A percentile compares a stretch with the other conserved stretches of the same genome.
phyloP scores from a whole-genome alignment of 2,113 vertebrate species.

The Gnathochromis pfefferi region DNA sequence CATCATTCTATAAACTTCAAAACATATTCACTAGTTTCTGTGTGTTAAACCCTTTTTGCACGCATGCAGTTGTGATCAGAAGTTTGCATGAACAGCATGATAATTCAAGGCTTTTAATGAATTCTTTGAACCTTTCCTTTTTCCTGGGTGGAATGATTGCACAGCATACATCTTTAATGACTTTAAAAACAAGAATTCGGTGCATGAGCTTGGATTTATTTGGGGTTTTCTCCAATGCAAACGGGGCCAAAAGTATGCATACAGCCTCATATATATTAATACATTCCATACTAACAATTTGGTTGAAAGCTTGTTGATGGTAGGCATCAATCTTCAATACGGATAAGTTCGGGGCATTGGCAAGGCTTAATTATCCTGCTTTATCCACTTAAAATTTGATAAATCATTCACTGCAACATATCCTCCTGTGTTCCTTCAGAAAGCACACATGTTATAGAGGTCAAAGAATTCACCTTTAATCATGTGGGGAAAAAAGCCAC shows the following conservation, averaged over 20 bases:
- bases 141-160: not conserved
- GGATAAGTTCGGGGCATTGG: fast-evolving
- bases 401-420: fast-evolving
- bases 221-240: fast-evolving
- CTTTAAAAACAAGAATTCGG: not conserved
- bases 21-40: not conserved
- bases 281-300: not conserved
- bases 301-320: not conserved
- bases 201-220: not conserved
- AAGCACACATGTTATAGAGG: fast-evolving
- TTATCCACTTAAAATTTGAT: not conserved
- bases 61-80: not conserved
- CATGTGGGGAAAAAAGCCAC: fast-evolving
- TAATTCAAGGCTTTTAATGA: not conserved
- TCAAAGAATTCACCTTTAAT: not conserved
- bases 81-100: not conserved
- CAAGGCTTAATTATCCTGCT: not conserved
- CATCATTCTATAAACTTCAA: not conserved
- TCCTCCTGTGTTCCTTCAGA: not conserved
- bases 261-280: not conserved
- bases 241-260: not conserved
- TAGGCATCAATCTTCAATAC: fast-evolving
- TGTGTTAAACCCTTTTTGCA: not conserved
- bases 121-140: not conserved
- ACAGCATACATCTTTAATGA: not conserved